These are phyloP conservation scores for Ornithoptera priamus DNA, from an alignment of 2,888 invertebrate species.

Conservation along the genomic window DNA sequence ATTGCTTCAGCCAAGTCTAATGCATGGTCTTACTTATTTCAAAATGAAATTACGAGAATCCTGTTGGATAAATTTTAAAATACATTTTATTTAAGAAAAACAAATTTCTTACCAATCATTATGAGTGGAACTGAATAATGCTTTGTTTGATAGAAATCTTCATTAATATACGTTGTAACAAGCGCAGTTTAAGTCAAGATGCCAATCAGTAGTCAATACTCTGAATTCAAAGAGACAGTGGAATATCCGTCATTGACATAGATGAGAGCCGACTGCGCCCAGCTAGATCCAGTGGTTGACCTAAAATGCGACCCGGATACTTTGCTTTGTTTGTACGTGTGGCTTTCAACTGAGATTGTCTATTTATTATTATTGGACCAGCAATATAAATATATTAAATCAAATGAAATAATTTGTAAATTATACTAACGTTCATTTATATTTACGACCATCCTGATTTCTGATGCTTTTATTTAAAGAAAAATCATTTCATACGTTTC, in stretches of 20 bases:
- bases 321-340: slow-evolving; percentile 8
- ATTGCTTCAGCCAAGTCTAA: background rate
- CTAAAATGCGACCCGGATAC: slow-evolving; percentile 20
- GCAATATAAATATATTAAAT: background rate
- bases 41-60: background rate
- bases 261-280: slow-evolving; percentile 5
- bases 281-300: slow-evolving; percentile 19
- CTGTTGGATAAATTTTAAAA: background rate
- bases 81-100: background rate
- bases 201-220: background rate
- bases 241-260: slow-evolving; percentile 22
- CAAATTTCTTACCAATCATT: background rate
- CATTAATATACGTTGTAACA: background rate
- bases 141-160: background rate
- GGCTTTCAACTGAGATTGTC: slow-evolving; percentile 1
- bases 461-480: too few relatives aligned
- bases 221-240: slow-evolving; percentile 7
- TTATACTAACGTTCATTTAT: background rate
- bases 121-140: background rate
- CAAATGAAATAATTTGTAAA: background rate
- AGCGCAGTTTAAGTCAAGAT: background rate
- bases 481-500: too few relatives aligned
- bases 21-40: slow-evolving; percentile 1
- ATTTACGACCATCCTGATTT: too few relatives aligned
- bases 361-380: background rate